Evolutionary conservation across 2,113 vertebrate species (phyloP).

Genomic region (Clarias magur): DNA sequence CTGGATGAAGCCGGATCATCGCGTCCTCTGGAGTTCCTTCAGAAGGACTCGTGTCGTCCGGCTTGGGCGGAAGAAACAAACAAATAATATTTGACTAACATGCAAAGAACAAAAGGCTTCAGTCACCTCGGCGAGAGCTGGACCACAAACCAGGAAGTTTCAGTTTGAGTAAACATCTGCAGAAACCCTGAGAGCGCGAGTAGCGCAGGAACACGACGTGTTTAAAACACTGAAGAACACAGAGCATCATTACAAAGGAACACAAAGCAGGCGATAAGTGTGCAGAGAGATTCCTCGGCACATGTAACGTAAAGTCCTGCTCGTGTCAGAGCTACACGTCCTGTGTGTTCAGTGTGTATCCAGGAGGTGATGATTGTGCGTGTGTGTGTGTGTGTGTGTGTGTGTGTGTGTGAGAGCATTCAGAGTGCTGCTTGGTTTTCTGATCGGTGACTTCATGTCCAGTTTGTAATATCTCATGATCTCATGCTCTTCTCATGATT

Average conservation of each 20-base stretch:
- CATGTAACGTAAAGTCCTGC: neutral
- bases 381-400: too few relatives aligned
- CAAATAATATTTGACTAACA: neutral
- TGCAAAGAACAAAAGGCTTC: neutral
- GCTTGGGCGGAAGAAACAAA: neutral
- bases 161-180: slow-evolving; percentile 18
- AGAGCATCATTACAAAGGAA: neutral
- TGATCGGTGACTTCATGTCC: too few relatives aligned
- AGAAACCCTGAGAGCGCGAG: neutral
- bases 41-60: neutral
- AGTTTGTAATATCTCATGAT: too few relatives aligned
- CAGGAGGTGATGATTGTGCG: too few relatives aligned
- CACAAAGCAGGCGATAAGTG: neutral
- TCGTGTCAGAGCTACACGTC: too few relatives aligned
- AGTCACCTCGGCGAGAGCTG: slow-evolving; percentile 8
- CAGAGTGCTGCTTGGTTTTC: too few relatives aligned
- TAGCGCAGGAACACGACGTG: slow-evolving; percentile 13
- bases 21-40: slow-evolving; percentile 57
- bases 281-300: neutral
- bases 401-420: too few relatives aligned
- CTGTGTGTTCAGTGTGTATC: too few relatives aligned
- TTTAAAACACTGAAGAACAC: slow-evolving; percentile 28
- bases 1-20: slow-evolving; percentile 50
- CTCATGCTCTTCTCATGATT: too few relatives aligned
- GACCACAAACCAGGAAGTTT: slow-evolving; percentile 21